Base-by-base conservation (phyloP, 2,888 invertebrate genomes). In the Parasteatoda lunata region DNA sequence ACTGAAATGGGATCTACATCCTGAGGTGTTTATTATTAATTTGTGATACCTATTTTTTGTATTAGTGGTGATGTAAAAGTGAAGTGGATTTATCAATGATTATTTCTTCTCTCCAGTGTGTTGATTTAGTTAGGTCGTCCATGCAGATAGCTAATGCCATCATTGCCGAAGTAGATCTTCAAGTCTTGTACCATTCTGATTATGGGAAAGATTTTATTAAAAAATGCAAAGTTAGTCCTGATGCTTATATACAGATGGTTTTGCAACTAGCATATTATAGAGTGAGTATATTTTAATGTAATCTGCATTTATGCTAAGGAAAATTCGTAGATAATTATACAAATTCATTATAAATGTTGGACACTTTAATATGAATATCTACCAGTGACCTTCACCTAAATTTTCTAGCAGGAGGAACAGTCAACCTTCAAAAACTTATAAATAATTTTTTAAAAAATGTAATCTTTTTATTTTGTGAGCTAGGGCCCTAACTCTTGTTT, bases 141-240 rank as follows among this genome's bases (percentile, higher is more conserved):
- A 78, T 89, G 11, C 88, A 88, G 91, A 94, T 94, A 84, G 97
- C 97, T 0, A 93, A 95, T 82, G 94, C 94, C 89, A 93, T 99
- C 51, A 94, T 98, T 84, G 95, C 95, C 90, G 98, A 99, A 91
- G 95, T 99, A 5, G 97, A 99, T 92, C 93, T 99, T 88, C 94
- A 96, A 90, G 96, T 99, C 90, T 94, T 96, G 88, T 95, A 97
- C 91, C 97, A 97, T 92, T 94, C 95, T 88, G 93, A 94, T 89
- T 98, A 97, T 91, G 98, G 98, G 77, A 98, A 98, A 93, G 97
- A 98, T 69, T 97, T 99, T 92, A 98, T 99, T 95, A 99, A 99
- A 93, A 95, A 94, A 84, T 97, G 97, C 91, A 94, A 95, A 78
- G 94, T 98, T 80, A 98, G 98, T 73, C 99, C 99, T 0, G 99